Evolutionary conservation across 92 coral and sea anemone species (phyloP).

Genomic region (Galaxea fascicularis): DNA sequence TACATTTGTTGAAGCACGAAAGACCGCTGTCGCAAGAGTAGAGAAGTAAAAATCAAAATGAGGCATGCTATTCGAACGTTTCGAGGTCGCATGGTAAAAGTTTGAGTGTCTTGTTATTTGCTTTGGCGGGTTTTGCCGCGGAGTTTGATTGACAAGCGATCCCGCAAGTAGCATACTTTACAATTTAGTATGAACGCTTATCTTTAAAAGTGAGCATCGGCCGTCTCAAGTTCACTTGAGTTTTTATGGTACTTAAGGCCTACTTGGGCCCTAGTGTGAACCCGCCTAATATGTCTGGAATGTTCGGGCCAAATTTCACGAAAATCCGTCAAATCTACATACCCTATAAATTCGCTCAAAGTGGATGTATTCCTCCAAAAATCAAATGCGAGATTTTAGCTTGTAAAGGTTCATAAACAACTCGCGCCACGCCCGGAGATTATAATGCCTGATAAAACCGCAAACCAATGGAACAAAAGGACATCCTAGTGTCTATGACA

Average conservation of each 20-base stretch:
- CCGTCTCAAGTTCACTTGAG: background rate
- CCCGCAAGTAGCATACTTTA: background rate
- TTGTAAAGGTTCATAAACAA: too few species aligned
- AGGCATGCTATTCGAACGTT: conserved; percentile 13
- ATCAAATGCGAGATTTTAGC: too few species aligned
- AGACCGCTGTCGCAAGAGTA: conserved; percentile 37
- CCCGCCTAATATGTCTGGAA: conserved; percentile 31
- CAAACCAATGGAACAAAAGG: background rate
- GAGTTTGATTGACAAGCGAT: conserved; percentile 8
- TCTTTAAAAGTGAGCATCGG: conserved; percentile 8
- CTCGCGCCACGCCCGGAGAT: too few species aligned
- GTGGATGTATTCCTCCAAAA: too few species aligned
- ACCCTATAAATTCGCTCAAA: too few species aligned
- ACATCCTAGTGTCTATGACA: background rate
- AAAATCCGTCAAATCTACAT: too few species aligned
- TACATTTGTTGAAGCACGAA: conserved; percentile 25
- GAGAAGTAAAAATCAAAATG: conserved; percentile 22
- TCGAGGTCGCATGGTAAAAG: conserved; percentile 43
- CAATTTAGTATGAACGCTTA: conserved; percentile 17
- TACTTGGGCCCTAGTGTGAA: conserved; percentile 36
- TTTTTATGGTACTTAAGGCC: conserved; percentile 32
- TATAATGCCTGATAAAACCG: too few species aligned
- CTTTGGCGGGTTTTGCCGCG: conserved; percentile 27
- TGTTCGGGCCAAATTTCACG: too few species aligned
- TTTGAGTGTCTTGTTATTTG: conserved; percentile 38